Evolutionary conservation across 2,797 vertebrate genomes (phyloP).

Genomic region (Delichon dasypus): DNA sequence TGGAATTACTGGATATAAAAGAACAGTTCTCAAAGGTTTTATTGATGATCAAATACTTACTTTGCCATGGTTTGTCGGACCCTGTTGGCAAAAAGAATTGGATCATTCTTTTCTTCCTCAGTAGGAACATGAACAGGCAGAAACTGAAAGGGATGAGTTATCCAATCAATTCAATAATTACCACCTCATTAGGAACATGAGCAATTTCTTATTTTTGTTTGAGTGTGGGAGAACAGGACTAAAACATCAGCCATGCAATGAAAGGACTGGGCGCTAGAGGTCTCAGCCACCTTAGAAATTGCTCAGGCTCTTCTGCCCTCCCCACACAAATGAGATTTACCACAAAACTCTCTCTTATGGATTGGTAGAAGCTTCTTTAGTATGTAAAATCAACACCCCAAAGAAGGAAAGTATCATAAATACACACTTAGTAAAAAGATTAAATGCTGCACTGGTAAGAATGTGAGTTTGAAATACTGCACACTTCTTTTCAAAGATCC

Average conservation of each 20-base stretch:
- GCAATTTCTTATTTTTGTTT: background rate
- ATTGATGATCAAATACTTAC: constrained; percentile 72
- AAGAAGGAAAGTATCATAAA: background rate
- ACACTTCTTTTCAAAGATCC: background rate
- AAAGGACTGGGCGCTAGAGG: constrained; percentile 66
- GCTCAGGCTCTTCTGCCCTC: background rate
- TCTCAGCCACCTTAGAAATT: constrained; percentile 41
- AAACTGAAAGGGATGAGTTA: constrained; percentile 81
- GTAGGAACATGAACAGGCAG: constrained; percentile 87
- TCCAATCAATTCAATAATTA: background rate
- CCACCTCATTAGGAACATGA: background rate
- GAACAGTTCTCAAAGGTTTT: background rate
- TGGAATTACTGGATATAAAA: background rate
- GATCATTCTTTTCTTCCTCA: constrained; percentile 87
- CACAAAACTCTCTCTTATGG: background rate
- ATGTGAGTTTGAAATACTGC: background rate
- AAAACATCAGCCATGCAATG: background rate
- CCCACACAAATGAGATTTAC: background rate
- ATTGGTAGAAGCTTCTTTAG: background rate
- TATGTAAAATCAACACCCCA: background rate
- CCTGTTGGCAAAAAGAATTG: constrained; percentile 83
- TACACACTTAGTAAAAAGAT: background rate
- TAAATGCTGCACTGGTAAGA: background rate
- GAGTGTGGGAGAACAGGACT: background rate
- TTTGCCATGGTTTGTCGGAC: constrained; percentile 88